Base-by-base conservation (phyloP, 2,797 vertebrate genomes). In the Schizopygopsis pylzovi region DNA sequence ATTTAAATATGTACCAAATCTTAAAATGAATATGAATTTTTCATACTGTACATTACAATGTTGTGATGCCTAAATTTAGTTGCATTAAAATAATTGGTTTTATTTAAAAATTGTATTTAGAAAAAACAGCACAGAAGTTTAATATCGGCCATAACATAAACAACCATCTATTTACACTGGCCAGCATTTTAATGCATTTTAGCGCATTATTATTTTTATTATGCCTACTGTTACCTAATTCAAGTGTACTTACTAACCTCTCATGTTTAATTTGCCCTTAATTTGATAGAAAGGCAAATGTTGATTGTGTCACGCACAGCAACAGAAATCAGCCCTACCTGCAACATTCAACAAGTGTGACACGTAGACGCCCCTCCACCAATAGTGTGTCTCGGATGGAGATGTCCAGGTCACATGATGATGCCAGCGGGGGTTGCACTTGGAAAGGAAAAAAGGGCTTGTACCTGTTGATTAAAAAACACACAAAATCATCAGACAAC, bases 371-470 rank as follows among this genome's bases (percentile, higher is more conserved):
- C 37, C 98, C 98, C 93, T 99, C 98, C 78, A 95, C 95, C 91
- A 99, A 91, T 0, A 94, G 94, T 86, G 94, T 89, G 76, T 98
- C 96, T 86, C 97, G 96, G 82, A 99, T 87, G 0, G 92, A 96
- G 86, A 99, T 93, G 54, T 95, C 95, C 85, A 95, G 86, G 52
- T 98, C 97, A 90, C 95, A 96, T 28, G 93, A 89, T 0, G 96
- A 94, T 7, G 89, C 92, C 83, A 93, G 86, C 2, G 90, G 93
- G 70, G 96, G 94, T 88, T 94, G 93, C 4, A 96, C 94, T 95
- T 98, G 97, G 92, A 96, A 96, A 0, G 98, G 98, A 91, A 99
- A 99, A 94, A 99, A 99, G 12, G 98, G 98, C 92, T 99, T 99
- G 94, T 98, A 99, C 92, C 98, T 99, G 92, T 33, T 3, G 65